Evolutionary conservation across 2,797 vertebrate genomes (phyloP).

Genomic region (Orestias chungarensis): DNA sequence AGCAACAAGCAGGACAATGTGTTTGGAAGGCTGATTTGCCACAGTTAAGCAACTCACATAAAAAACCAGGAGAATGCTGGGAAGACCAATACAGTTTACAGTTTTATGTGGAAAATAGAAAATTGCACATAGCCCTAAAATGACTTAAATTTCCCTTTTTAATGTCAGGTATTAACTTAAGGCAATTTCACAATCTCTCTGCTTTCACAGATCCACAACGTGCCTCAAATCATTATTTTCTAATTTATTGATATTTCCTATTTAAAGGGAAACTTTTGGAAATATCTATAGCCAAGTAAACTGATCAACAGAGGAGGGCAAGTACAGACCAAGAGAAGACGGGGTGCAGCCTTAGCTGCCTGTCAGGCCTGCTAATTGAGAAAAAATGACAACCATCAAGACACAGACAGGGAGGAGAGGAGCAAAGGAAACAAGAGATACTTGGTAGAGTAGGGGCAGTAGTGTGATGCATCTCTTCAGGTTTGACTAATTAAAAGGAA

Average conservation of each 20-base stretch:
- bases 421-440: constrained; percentile 48
- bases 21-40: background rate
- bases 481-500: constrained; percentile 84
- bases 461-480: constrained; percentile 71
- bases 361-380: constrained; percentile 80
- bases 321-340: constrained; percentile 58
- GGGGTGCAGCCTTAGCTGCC: constrained; percentile 71
- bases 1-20: too few relatives aligned
- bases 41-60: background rate
- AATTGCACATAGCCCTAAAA: too few relatives aligned
- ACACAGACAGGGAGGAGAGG: constrained; percentile 69
- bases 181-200: background rate
- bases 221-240: background rate
- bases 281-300: constrained; percentile 29
- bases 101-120: background rate
- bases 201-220: background rate
- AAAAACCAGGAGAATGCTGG: background rate
- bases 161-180: background rate
- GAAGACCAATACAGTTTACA: background rate
- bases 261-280: constrained; percentile 21
- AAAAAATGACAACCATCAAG: constrained; percentile 80
- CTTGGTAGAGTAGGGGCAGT: constrained; percentile 70
- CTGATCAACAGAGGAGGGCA: constrained; percentile 34
- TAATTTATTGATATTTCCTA: background rate
- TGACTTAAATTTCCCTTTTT: background rate